Conservation (phyloP, 2,797 vertebrate species). For the Myiotriccus ornatus region DNA sequence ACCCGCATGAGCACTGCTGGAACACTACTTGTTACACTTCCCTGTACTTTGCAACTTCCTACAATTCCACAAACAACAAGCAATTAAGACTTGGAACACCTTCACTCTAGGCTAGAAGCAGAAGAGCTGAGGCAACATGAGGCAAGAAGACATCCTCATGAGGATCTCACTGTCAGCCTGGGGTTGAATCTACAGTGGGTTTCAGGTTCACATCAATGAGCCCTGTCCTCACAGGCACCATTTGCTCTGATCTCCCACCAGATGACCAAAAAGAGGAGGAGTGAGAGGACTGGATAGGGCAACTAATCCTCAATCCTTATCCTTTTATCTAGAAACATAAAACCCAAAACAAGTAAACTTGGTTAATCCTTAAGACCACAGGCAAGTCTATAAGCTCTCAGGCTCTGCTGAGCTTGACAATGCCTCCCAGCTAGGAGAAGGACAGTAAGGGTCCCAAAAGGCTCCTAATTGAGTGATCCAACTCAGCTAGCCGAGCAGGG, state of each 20-base stretch:
- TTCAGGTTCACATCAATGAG: background rate
- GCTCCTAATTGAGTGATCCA: background rate
- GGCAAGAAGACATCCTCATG: background rate
- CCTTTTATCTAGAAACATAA: background rate
- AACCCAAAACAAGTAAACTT: background rate
- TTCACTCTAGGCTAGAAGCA: background rate
- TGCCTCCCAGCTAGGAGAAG: background rate
- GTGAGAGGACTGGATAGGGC: background rate
- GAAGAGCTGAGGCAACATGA: background rate
- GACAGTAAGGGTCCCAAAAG: background rate
- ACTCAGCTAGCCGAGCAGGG: background rate
- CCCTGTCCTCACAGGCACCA: background rate
- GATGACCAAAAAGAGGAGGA: background rate
- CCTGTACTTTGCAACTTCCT: background rate
- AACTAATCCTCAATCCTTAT: background rate
- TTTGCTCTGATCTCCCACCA: background rate
- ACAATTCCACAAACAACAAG: background rate
- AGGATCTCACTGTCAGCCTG: background rate
- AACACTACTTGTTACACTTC: background rate
- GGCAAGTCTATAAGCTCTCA: background rate
- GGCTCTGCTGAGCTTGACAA: background rate
- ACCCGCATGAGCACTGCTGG: background rate
- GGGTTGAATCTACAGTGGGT: rapidly evolving
- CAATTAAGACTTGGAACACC: background rate
- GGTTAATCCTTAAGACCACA: background rate